Evolutionary conservation across 2,113 vertebrate species (phyloP), one percentile per base, ranked within the genome.

Genomic region (Gavia stellata): DNA sequence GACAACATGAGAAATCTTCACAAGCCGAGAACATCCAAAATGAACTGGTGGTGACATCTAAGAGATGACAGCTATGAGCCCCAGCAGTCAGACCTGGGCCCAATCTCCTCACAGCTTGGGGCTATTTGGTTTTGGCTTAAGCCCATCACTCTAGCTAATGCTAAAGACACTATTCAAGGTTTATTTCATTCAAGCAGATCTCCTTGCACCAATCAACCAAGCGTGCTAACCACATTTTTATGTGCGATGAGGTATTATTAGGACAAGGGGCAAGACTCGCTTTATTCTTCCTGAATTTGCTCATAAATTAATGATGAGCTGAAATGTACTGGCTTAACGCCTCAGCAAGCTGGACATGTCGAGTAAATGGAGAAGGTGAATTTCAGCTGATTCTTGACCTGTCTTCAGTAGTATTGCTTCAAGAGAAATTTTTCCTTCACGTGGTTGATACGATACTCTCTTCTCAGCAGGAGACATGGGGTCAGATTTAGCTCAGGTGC

Each of bases 281-380:
- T 81, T 86, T 93, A 75, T 61, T 88, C 73, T 62, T 84, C 65
- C 70, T 86, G 80, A 86, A 88, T 92, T 92, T 92, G 11, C 33
- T 92, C 40, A 79, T 94, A 79, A 88, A 93, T 96, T 86, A 96
- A 59, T 75, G 49, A 96, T 71, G 72, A 94, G 25, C 38, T 93
- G 58, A 71, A 79, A 94, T 79, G 80, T 86, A 63, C 67, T 93
- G 65, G 31, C 65, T 79, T 36, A 93, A 89, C 0, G 55, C 38
- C 72, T 91, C 72, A 74, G 80, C 68, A 89, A 78, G 86, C 13
- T 63, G 88, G 68, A 86, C 92, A 67, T 24, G n/a, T 53, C 0
- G 0, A 67, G 68, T 79, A 92, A 96, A 95, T 84, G 90, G 90
- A 93, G 67, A 96, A 63, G 65, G 52, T 90, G 56, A 93, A 95